Percentiles rank a stretch among this genome's conserved stretches.
phyloP scores from a whole-genome alignment of 2,888 invertebrate species.

The Myathropa florea region DNA sequence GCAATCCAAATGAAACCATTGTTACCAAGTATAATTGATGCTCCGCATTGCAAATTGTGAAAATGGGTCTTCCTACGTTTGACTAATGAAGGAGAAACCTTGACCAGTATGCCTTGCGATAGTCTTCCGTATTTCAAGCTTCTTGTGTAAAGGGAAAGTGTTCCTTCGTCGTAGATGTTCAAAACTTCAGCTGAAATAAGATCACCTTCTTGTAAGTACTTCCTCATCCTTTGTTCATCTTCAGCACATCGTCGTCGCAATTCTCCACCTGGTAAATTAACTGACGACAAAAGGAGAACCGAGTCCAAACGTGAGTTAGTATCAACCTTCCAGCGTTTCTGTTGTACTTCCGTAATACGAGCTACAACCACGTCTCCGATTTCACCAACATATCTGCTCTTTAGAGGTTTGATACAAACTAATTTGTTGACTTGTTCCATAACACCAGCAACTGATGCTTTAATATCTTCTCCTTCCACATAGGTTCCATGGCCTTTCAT shows the following conservation, averaged over 20 bases:
- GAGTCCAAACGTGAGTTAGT: slow-evolving; percentile 95
- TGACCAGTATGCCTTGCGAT: slow-evolving; percentile 92
- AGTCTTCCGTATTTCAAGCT: slow-evolving; percentile 98
- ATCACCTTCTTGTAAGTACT: slow-evolving; percentile 96
- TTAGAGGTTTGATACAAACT: slow-evolving; percentile 94
- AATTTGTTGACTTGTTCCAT: slow-evolving; percentile 97
- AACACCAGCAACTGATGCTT: slow-evolving; percentile 96
- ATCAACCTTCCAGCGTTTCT: slow-evolving; percentile 96
- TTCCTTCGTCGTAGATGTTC: slow-evolving; percentile 94
- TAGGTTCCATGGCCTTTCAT: slow-evolving; percentile 98
- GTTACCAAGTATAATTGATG: slow-evolving; percentile 95
- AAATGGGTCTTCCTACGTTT: slow-evolving; percentile 97
- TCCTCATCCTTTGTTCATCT: slow-evolving; percentile 99
- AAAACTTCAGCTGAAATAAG: slow-evolving; percentile 99
- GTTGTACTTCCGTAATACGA: slow-evolving; percentile 95
- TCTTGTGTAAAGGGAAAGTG: slow-evolving; percentile 95
- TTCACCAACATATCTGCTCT: slow-evolving; percentile 94
- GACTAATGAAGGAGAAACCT: slow-evolving; percentile 95
- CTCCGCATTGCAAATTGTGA: slow-evolving; percentile 95
- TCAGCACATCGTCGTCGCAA: slow-evolving; percentile 94
- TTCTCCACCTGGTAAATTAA: slow-evolving; percentile 98
- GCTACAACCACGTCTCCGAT: slow-evolving; percentile 99
- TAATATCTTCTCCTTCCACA: slow-evolving; percentile 89
- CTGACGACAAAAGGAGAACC: slow-evolving; percentile 92
- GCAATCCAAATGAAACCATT: slow-evolving; percentile 98